phyloP scores from a whole-genome alignment of 2,888 invertebrate species.

The Parnassius orleans region DNA sequence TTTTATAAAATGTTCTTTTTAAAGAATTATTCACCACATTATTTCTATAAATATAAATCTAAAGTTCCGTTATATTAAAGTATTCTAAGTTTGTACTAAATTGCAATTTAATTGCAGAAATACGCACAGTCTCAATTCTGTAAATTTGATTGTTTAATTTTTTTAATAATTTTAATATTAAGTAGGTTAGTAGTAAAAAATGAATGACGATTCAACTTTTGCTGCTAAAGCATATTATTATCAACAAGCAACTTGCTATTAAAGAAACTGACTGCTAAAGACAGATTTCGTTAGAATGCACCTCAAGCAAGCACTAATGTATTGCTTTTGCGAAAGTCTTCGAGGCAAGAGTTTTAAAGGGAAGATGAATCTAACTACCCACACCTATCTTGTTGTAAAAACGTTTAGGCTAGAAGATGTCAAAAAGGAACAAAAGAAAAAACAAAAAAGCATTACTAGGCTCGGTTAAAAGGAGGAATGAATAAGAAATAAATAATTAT shows the following conservation, averaged over 20 bases:
- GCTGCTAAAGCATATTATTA: neutral
- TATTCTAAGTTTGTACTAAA: slow-evolving; percentile 4
- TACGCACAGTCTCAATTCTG: slow-evolving; percentile 15
- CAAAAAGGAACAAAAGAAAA: too few relatives aligned
- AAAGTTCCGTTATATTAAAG: slow-evolving; percentile 40
- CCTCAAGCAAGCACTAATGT: too few relatives aligned
- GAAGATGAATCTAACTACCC: too few relatives aligned
- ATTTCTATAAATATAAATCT: slow-evolving; percentile 33
- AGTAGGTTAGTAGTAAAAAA: slow-evolving; percentile 1
- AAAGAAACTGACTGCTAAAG: too few relatives aligned
- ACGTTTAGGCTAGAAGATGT: too few relatives aligned
- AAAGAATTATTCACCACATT: neutral
- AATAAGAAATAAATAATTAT: too few relatives aligned
- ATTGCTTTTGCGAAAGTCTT: too few relatives aligned
- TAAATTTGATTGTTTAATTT: neutral
- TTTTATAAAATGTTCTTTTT: slow-evolving; percentile 4
- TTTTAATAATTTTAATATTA: neutral
- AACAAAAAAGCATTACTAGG: too few relatives aligned
- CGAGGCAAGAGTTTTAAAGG: too few relatives aligned
- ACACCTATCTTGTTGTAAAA: too few relatives aligned
- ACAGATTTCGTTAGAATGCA: too few relatives aligned
- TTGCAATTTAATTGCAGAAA: slow-evolving; percentile 22
- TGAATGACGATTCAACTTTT: slow-evolving; percentile 27
- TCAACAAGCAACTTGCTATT: neutral
- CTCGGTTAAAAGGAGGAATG: too few relatives aligned